A percentile compares a stretch with the other conserved stretches of the same genome.
Conservation (phyloP, 2,113 vertebrate species). For the Typhlomys cinereus region DNA sequence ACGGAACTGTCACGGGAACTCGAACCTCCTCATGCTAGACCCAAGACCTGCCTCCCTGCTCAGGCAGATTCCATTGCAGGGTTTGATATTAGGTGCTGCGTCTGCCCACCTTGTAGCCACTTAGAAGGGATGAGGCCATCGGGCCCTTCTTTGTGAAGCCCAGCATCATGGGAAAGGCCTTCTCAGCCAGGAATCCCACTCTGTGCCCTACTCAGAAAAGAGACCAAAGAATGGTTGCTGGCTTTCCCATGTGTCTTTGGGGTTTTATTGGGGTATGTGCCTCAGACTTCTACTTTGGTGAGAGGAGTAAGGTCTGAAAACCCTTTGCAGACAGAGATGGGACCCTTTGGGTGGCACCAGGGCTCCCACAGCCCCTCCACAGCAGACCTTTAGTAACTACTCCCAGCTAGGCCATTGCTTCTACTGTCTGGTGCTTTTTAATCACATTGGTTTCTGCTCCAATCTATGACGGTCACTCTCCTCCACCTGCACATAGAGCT, state of each 20-base stretch:
- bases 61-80: neutral
- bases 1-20: neutral
- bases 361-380: neutral
- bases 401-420: neutral
- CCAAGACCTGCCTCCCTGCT: neutral
- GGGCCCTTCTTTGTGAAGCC: neutral
- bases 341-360: no score
- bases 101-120: neutral
- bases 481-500: neutral
- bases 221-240: neutral
- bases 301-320: neutral
- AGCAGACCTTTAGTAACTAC: neutral
- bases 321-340: neutral
- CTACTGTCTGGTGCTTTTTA: neutral
- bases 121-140: neutral
- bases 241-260: neutral
- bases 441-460: neutral
- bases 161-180: neutral
- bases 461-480: neutral
- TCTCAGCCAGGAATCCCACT: neutral
- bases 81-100: neutral
- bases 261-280: accelerated
- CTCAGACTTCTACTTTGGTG: accelerated
- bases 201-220: neutral
- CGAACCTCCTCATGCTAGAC: accelerated